phyloP scores from a whole-genome alignment of 2,113 vertebrate genomes.

The Phoenicopterus ruber region DNA sequence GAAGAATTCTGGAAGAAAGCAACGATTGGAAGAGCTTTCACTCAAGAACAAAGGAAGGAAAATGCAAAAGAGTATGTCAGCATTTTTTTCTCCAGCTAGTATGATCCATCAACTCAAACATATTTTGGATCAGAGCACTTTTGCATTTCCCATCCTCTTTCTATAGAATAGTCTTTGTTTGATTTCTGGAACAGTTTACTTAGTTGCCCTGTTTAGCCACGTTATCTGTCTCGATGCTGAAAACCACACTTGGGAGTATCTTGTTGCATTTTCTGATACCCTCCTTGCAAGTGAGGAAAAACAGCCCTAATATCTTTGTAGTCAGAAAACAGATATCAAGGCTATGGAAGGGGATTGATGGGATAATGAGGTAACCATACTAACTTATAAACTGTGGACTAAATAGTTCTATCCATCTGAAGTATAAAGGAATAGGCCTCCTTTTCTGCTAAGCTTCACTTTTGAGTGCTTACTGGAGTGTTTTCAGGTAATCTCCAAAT shows the following conservation, averaged over 20 bases:
- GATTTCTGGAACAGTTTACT: background rate
- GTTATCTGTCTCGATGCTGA: background rate
- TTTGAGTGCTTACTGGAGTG: background rate
- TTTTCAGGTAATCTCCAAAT: background rate
- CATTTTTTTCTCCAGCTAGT: background rate
- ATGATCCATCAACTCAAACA: background rate
- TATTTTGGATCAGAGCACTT: background rate
- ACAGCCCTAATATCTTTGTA: background rate
- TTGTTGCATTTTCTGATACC: background rate
- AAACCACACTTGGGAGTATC: background rate
- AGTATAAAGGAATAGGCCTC: background rate
- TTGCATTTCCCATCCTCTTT: background rate
- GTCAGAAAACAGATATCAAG: background rate
- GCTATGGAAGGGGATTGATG: background rate
- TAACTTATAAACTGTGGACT: background rate
- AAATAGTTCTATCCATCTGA: background rate
- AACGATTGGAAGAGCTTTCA: background rate
- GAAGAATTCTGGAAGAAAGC: background rate
- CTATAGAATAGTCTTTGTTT: fast-evolving
- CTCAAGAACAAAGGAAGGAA: background rate
- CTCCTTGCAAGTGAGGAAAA: background rate
- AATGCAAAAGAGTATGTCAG: background rate
- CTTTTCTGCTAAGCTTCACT: background rate
- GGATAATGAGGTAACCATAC: background rate
- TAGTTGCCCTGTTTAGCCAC: background rate